phyloP scores from a whole-genome alignment of 2,797 vertebrate species.

The Fringilla coelebs region DNA sequence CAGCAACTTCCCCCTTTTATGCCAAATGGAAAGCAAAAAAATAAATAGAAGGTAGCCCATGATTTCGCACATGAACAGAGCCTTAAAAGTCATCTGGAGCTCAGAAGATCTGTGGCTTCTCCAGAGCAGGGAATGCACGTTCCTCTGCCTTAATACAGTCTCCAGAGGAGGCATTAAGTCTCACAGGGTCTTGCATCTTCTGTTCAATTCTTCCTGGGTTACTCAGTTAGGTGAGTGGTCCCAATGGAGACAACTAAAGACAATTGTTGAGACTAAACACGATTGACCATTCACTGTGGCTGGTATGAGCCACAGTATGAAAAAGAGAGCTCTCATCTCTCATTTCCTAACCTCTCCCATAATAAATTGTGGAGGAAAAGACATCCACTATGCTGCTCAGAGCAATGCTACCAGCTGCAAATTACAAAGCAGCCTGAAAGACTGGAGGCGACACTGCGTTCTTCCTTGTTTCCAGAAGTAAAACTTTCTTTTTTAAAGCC shows the following conservation, averaged over 20 bases:
- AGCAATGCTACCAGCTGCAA: background rate
- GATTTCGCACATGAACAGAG: background rate
- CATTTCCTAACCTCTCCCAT: background rate
- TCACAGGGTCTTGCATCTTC: background rate
- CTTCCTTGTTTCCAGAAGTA: background rate
- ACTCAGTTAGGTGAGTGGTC: background rate
- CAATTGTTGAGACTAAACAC: background rate
- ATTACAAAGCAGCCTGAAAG: background rate
- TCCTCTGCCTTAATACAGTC: background rate
- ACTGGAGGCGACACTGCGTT: background rate
- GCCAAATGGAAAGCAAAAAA: background rate
- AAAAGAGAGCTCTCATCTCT: background rate
- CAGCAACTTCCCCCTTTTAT: background rate
- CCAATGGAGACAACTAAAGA: background rate
- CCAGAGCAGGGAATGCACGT: background rate
- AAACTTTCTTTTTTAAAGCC: background rate
- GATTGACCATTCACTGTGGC: background rate
- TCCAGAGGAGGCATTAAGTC: background rate
- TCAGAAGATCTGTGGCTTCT: background rate
- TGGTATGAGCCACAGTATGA: background rate
- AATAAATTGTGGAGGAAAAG: background rate
- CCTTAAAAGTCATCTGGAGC: background rate
- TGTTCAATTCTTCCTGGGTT: background rate
- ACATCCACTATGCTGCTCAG: background rate
- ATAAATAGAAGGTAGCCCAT: background rate